These are phyloP conservation scores for Rhea americana DNA, from an alignment of 2,113 vertebrate genomes.

Conservation along the genomic window DNA sequence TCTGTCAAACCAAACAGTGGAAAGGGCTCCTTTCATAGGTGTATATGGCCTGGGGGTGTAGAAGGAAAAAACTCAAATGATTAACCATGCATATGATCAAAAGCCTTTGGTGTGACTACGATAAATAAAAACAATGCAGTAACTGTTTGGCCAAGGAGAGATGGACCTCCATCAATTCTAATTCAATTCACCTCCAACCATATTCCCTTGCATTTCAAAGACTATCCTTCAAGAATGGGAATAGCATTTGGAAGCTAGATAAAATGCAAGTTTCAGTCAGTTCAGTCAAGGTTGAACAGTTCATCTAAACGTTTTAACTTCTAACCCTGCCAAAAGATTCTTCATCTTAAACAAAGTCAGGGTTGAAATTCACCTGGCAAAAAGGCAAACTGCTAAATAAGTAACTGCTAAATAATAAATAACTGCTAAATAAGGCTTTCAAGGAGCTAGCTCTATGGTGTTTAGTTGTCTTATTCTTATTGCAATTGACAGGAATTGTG, in stretches of 20 bases:
- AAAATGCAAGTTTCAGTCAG: background rate
- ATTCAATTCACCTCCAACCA: background rate
- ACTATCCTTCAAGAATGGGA: background rate
- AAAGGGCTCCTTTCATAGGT: constrained; percentile 81
- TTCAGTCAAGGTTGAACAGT: background rate
- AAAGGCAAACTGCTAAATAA: background rate
- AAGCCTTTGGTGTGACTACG: background rate
- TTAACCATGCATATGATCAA: background rate
- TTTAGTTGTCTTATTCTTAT: background rate
- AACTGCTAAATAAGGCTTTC: background rate
- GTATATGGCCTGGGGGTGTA: constrained; percentile 83
- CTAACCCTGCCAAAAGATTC: background rate
- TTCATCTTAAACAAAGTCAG: background rate
- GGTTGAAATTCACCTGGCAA: background rate
- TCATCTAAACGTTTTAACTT: background rate
- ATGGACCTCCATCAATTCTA: background rate
- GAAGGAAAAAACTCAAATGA: constrained; percentile 10
- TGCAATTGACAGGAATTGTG: background rate
- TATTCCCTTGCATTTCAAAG: background rate
- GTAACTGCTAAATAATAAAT: background rate
- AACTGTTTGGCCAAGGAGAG: background rate
- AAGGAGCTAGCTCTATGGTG: background rate
- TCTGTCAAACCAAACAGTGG: constrained; percentile 92
- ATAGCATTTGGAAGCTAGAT: background rate
- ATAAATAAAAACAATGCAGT: background rate